phyloP scores from a whole-genome alignment of 2,797 vertebrate genomes.

The Melanotaenia nigrans region DNA sequence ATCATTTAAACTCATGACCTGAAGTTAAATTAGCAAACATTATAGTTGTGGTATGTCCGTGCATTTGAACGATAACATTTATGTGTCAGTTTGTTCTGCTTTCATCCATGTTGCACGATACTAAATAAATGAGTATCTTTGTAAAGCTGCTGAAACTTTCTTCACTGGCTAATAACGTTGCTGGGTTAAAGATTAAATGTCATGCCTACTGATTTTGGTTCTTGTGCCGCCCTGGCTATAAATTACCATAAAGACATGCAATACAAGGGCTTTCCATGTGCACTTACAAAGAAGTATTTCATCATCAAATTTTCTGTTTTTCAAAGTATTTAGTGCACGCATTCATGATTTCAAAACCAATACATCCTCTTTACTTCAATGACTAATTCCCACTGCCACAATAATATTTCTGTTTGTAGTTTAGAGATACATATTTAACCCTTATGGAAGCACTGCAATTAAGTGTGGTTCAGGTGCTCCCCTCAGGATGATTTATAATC shows the following conservation, averaged over 20 bases:
- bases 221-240: background rate
- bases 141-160: background rate
- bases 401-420: background rate
- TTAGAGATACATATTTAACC: background rate
- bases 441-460: background rate
- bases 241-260: background rate
- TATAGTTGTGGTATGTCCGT: background rate
- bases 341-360: background rate
- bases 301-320: background rate
- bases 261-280: background rate
- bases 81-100: background rate
- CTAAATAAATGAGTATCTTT: background rate
- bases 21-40: background rate
- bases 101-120: background rate
- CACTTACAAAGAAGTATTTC: background rate
- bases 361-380: background rate
- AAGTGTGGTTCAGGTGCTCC: background rate
- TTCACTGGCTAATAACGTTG: background rate
- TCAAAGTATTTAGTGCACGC: background rate
- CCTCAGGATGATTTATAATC: conserved; percentile 2
- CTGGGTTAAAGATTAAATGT: background rate
- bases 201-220: background rate
- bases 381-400: background rate
- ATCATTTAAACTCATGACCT: background rate
- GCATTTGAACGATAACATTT: background rate